These are phyloP conservation scores for Brachyopa scutellaris DNA, from an alignment of 2,888 invertebrate species.

Conservation along the genomic window DNA sequence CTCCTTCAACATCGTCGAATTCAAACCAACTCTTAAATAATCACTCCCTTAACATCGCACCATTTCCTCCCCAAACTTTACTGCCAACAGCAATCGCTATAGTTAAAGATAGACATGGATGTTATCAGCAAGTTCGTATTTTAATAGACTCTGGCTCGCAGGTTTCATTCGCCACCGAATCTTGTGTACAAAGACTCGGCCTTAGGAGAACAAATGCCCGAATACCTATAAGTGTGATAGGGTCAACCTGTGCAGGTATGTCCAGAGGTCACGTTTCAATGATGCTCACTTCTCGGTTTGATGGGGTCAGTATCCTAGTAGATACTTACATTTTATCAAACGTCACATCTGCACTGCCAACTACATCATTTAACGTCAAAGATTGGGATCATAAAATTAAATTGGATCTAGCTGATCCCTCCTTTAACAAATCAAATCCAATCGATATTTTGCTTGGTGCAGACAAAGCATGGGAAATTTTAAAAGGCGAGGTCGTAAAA, in stretches of 20 bases:
- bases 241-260: neutral
- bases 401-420: conserved; percentile 54
- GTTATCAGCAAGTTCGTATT: neutral
- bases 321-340: conserved; percentile 17
- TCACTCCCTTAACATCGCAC: neutral
- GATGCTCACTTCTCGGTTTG: neutral
- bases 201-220: neutral
- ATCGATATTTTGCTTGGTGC: conserved; percentile 56
- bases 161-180: conserved; percentile 13
- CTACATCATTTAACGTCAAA: neutral
- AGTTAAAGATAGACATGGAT: neutral
- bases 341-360: neutral
- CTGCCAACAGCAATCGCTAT: conserved; percentile 7
- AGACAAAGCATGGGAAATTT: conserved; percentile 52
- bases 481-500: conserved; percentile 26
- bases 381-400: conserved; percentile 35
- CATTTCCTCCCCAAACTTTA: neutral
- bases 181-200: neutral
- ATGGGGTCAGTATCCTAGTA: conserved; percentile 7
- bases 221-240: conserved; percentile 3
- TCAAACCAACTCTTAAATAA: neutral
- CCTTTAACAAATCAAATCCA: conserved; percentile 40
- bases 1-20: neutral
- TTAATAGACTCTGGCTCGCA: neutral
- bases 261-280: conserved; percentile 4